Evolutionary conservation across 2,113 vertebrate genomes (phyloP).

Genomic region (Bufo bufo): DNA sequence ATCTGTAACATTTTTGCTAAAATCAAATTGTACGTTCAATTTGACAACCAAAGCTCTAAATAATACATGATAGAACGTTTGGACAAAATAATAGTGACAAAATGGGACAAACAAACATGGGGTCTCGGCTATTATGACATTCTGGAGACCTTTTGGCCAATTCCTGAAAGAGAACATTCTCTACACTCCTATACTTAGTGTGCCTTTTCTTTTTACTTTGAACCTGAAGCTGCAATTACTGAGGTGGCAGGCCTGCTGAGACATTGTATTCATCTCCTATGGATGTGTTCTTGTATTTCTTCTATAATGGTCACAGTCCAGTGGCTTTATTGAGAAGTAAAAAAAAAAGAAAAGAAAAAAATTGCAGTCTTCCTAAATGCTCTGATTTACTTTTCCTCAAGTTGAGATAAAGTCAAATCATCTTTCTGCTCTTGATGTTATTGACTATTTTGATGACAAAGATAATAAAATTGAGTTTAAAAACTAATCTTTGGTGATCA

Average conservation of each 20-base stretch:
- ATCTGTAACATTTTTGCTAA: background rate
- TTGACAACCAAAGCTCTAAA: background rate
- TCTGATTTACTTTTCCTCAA: background rate
- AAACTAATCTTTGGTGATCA: background rate
- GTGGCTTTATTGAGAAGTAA: conserved; percentile 26
- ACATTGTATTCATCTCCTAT: conserved; percentile 35
- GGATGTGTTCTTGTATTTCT: conserved; percentile 34
- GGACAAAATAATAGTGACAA: conserved; percentile 14
- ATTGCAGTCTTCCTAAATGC: conserved; percentile 1
- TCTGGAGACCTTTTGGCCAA: conserved; percentile 29
- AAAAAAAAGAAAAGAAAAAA: background rate
- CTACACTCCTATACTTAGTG: conserved; percentile 17
- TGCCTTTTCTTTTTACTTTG: conserved; percentile 6
- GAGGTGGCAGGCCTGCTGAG: conserved; percentile 22
- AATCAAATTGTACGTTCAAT: background rate
- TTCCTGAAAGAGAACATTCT: conserved; percentile 34
- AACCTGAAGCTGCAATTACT: conserved; percentile 35
- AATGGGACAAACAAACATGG: conserved; percentile 28
- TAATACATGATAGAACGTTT: background rate
- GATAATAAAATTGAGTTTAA: background rate
- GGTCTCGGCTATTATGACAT: conserved; percentile 54
- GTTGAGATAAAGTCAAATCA: background rate
- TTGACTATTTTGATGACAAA: background rate
- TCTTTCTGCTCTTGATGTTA: background rate
- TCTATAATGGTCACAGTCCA: conserved; percentile 14